Conservation (phyloP, 2,797 vertebrate genomes). For the Periparus ater region DNA sequence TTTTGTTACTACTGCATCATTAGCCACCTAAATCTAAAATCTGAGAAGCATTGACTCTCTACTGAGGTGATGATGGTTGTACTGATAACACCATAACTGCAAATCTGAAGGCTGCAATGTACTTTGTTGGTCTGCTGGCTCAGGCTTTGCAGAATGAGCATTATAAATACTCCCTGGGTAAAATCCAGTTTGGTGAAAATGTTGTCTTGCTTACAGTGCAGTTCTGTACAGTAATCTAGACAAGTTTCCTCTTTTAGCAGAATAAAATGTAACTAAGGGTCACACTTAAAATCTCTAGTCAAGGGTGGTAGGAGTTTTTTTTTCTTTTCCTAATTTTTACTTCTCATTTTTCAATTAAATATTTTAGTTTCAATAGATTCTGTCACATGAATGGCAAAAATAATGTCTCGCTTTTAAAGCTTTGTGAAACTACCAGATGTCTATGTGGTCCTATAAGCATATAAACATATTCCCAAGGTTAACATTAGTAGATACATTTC, state of each 20-base stretch:
- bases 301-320: fast-evolving
- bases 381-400: not conserved
- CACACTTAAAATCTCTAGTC: not conserved
- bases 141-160: not conserved
- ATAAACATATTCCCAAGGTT: not conserved
- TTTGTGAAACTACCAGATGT: not conserved
- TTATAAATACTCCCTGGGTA: not conserved
- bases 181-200: not conserved
- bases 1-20: not conserved
- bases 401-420: not conserved
- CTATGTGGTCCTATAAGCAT: not conserved
- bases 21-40: not conserved
- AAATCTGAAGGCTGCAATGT: not conserved
- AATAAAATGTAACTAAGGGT: not conserved
- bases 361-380: not conserved
- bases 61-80: not conserved
- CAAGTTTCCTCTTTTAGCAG: not conserved
- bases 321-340: not conserved
- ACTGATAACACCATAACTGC: not conserved
- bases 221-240: not conserved
- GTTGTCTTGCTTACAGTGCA: not conserved
- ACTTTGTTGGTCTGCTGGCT: not conserved
- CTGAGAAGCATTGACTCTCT: not conserved
- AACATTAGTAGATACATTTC: not conserved
- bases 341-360: not conserved